A percentile compares a stretch with the other conserved stretches of the same genome.
Conservation (phyloP, 2,113 vertebrate species). For the Actenoides lindsayi region DNA sequence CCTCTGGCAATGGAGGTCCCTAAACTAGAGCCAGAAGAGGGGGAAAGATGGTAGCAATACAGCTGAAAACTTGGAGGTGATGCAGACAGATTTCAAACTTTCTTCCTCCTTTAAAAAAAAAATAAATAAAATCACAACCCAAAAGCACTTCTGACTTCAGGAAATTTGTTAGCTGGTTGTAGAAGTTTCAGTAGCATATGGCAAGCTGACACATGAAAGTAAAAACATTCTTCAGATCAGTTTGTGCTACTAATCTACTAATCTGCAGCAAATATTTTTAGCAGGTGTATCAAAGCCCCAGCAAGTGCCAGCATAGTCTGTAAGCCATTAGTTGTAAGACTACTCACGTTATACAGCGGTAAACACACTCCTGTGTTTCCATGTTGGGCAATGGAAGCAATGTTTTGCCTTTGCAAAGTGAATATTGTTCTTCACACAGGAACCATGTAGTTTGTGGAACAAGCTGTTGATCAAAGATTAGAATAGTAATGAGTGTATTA, state of each 20-base stretch:
- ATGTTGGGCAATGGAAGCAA: neutral
- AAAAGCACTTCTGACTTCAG: neutral
- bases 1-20: neutral
- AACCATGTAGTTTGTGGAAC: neutral
- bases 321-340: neutral
- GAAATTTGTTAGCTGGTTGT: neutral
- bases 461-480: constrained; percentile 52
- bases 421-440: neutral
- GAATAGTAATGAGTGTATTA: constrained; percentile 52
- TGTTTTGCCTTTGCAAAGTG: neutral
- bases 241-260: neutral
- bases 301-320: neutral
- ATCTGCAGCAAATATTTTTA: neutral
- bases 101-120: neutral
- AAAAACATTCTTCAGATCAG: neutral
- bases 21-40: neutral
- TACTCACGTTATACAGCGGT: neutral
- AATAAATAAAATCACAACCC: neutral
- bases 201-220: neutral
- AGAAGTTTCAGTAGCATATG: neutral
- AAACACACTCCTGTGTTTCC: neutral
- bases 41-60: neutral
- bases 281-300: neutral
- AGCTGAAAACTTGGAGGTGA: neutral
- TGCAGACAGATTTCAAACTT: neutral